Conservation (phyloP, 2,888 invertebrate genomes). For the Rhopalosiphum nymphaeae region DNA sequence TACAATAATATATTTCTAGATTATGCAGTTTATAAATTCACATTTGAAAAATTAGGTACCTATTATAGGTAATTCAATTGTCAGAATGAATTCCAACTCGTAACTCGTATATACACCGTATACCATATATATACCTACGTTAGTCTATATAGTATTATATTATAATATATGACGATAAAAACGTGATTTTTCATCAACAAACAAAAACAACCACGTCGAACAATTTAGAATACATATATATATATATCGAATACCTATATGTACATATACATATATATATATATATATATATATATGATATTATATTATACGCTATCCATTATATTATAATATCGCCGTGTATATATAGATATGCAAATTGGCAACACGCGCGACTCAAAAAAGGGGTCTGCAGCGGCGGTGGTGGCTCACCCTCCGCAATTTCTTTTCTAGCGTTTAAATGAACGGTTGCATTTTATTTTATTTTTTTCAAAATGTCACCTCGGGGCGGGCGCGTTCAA, state of each 20-base stretch:
- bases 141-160: not conserved
- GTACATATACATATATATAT: not conserved
- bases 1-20: not conserved
- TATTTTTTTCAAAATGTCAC: slow-evolving; percentile 51
- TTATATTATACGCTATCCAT: not conserved
- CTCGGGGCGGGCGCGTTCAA: slow-evolving; percentile 57
- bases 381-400: slow-evolving; percentile 24
- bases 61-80: not conserved
- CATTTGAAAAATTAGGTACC: not conserved
- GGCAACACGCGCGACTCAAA: not conserved
- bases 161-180: not conserved
- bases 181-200: slow-evolving; percentile 12
- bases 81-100: not conserved
- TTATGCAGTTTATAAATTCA: not conserved
- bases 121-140: not conserved
- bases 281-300: not conserved
- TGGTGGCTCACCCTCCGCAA: not conserved
- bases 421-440: slow-evolving; percentile 48
- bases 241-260: not conserved
- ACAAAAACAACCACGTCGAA: not conserved
- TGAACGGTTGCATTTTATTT: slow-evolving; percentile 9
- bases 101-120: not conserved
- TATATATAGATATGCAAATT: slow-evolving; percentile 45
- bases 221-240: not conserved
- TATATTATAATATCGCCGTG: not conserved